Evolutionary conservation across 1,140 invertebrate genomes (phyloP).

Genomic region (Episyrphus balteatus): DNA sequence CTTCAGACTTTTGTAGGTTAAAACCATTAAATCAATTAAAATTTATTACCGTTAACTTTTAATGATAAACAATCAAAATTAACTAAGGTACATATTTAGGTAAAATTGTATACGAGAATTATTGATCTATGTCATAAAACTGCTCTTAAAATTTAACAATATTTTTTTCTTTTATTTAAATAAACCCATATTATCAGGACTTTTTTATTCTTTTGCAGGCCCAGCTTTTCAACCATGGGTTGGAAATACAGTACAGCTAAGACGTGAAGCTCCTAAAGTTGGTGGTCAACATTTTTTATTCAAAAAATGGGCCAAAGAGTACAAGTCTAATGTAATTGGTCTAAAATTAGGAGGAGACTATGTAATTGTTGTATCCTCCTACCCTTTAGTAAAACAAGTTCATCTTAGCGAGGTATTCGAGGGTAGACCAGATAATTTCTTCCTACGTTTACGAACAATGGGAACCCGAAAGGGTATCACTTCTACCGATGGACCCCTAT

Average conservation of each 20-base stretch:
- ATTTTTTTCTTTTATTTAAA: not conserved
- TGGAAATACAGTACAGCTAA: conserved; percentile 49
- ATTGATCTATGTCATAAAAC: no score
- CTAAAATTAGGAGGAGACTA: conserved; percentile 52
- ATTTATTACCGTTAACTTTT: no score
- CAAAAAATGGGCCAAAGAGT: conserved; percentile 44
- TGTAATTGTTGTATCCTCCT: conserved; percentile 49
- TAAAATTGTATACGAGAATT: no score
- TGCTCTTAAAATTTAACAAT: not conserved
- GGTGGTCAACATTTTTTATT: conserved; percentile 54
- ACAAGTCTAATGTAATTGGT: conserved; percentile 51
- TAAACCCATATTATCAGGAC: no score
- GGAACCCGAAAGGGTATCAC: conserved; percentile 55
- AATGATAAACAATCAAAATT: no score
- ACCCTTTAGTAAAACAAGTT: conserved; percentile 46
- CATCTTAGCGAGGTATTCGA: conserved; percentile 54
- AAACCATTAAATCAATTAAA: no score
- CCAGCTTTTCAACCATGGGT: conserved; percentile 55
- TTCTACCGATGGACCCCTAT: conserved; percentile 60
- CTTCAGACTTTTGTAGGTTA: no score
- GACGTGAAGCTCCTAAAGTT: conserved; percentile 39
- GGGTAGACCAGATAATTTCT: conserved; percentile 61
- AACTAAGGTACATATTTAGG: no score
- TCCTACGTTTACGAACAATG: conserved; percentile 55
- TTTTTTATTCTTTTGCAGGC: conserved; percentile 41